These are phyloP conservation scores for Podilymbus podiceps DNA, from an alignment of 2,113 vertebrate genomes.

Conservation along the genomic window DNA sequence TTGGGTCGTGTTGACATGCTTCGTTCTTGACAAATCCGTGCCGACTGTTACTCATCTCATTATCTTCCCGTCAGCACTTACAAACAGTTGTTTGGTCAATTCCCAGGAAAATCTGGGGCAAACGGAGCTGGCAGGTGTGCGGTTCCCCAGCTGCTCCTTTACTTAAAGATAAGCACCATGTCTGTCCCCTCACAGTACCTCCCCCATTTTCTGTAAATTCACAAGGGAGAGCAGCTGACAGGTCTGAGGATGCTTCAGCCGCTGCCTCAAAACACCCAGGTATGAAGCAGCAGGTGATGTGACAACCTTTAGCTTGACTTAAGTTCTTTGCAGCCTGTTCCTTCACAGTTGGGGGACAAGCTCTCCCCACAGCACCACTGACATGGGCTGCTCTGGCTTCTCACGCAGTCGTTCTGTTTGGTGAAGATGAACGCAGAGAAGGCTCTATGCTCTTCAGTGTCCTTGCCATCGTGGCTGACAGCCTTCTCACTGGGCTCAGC, in stretches of 20 bases:
- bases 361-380: not conserved
- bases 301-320: not conserved
- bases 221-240: not conserved
- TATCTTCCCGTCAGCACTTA: slow-evolving; percentile 43
- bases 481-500: not conserved
- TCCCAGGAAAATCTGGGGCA: slow-evolving; percentile 56
- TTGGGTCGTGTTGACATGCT: slow-evolving; percentile 39
- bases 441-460: not conserved
- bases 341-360: not conserved
- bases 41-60: slow-evolving; percentile 44
- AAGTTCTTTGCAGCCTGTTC: not conserved
- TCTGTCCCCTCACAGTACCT: fast-evolving
- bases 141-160: slow-evolving; percentile 8
- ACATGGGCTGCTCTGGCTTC: not conserved
- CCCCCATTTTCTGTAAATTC: not conserved
- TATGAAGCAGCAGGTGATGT: not conserved
- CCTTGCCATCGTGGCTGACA: not conserved
- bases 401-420: fast-evolving
- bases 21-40: slow-evolving; percentile 54
- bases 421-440: fast-evolving
- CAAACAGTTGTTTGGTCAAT: slow-evolving; percentile 61
- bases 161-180: not conserved
- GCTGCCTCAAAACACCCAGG: not conserved
- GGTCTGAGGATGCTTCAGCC: not conserved
- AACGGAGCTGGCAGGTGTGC: slow-evolving; percentile 26